Evolutionary conservation across 2,888 invertebrate genomes (phyloP), one percentile per base, ranked within the genome.

Genomic region (Sicus ferrugineus): DNA sequence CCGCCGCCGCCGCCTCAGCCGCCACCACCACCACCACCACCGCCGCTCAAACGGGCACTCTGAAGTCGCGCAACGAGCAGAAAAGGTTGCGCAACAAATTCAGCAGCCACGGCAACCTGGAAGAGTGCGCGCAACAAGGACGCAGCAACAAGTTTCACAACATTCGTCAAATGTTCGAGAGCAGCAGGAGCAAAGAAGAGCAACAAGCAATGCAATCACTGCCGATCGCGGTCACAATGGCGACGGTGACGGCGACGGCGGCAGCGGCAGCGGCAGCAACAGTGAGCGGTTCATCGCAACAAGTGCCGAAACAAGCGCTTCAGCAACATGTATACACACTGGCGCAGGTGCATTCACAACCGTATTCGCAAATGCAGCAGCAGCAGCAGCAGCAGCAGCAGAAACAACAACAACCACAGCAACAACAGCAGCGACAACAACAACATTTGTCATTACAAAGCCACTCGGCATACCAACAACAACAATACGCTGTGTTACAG

Each of bases 31-130:
- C n/a, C n/a, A n/a, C n/a, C n/a, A n/a, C n/a, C n/a, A n/a, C n/a
- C 30, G 30, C 69, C 14, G 50, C 61, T 4, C 79, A 79, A 54
- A 80, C 84, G 30, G 85, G 84, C 50, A 84, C 84, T 0, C 75
- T 84, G 16, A 84, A 84, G 77, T 84, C 84, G 54, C 82, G 84
- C 52, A 83, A 85, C 72, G 85, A 84, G 74, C 85, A 84, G 74
- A 82, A 83, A 28, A 80, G 84, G 3, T 77, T 84, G 28, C 81
- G 80, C 72, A 83, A 80, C 71, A 84, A 84, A 74, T 84, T 82
- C 66, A 83, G 84, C 68, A 84, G 84, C 69, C 80, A 84, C 69
- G 83, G 78, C 70, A 85, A 85, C 72, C 74, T 84, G 69, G 84
- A 84, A 50, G 84, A 84, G 63, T 80, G 79, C 16, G 77, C 76